These are phyloP conservation scores for Sisyra terminalis DNA, from an alignment of 2,888 invertebrate species.

Conservation along the genomic window DNA sequence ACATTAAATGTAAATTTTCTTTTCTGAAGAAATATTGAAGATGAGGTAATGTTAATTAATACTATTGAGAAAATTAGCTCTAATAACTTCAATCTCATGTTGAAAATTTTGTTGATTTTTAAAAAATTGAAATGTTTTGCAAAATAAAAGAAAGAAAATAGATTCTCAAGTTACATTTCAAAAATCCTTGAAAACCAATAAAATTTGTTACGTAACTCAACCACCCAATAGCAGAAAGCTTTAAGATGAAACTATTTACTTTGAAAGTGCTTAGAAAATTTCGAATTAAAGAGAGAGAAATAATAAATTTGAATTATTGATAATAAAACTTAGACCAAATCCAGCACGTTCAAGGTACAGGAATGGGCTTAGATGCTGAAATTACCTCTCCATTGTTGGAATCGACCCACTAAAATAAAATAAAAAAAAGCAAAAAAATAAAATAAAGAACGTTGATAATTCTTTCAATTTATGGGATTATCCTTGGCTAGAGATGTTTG, in stretches of 20 bases:
- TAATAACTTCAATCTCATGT: not conserved
- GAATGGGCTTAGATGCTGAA: not conserved
- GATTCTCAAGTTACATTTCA: too few relatives aligned
- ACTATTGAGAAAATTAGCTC: too few relatives aligned
- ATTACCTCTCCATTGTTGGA: constrained; percentile 50
- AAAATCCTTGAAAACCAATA: too few relatives aligned
- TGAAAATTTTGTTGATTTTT: not conserved
- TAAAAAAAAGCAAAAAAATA: constrained; percentile 17
- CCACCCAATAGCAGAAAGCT: too few relatives aligned
- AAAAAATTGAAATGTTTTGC: not conserved
- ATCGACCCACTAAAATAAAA: constrained; percentile 41
- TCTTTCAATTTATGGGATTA: not conserved
- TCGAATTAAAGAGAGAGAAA: not conserved
- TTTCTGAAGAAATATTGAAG: not conserved
- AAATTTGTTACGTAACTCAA: too few relatives aligned
- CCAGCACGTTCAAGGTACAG: not conserved
- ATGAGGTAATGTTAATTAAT: too few relatives aligned
- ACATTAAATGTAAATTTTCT: constrained; percentile 7
- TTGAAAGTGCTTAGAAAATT: not conserved
- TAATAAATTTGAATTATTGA: not conserved
- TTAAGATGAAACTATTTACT: too few relatives aligned
- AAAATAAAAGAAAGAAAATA: too few relatives aligned
- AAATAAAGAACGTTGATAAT: constrained; percentile 2
- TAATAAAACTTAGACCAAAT: constrained; percentile 4
- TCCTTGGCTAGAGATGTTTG: too few relatives aligned